phyloP scores from a whole-genome alignment of 2,797 vertebrate genomes.

The Argentina silus region DNA sequence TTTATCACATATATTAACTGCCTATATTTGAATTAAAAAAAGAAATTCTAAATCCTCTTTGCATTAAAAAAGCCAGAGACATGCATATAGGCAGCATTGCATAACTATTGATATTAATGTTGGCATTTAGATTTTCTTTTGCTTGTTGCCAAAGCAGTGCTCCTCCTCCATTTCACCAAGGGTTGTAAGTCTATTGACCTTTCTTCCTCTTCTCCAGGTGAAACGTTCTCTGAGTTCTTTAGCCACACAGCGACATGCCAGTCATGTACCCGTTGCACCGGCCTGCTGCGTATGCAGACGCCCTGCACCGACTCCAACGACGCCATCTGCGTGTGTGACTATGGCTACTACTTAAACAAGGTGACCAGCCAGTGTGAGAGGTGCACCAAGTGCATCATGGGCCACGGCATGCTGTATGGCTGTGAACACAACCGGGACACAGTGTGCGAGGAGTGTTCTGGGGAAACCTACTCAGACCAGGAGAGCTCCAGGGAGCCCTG shows the following conservation, averaged over 20 bases:
- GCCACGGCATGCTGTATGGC: constrained; percentile 82
- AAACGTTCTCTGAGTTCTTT: constrained; percentile 88
- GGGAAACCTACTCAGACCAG: constrained; percentile 89
- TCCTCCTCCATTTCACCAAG: too few relatives aligned
- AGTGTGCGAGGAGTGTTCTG: constrained; percentile 83
- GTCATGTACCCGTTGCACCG: constrained; percentile 84
- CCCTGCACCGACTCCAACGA: constrained; percentile 94
- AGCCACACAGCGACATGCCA: constrained; percentile 89
- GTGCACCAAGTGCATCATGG: constrained; percentile 85
- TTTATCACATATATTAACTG: too few relatives aligned
- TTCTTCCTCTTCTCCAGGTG: constrained; percentile 65
- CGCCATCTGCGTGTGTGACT: constrained; percentile 88
- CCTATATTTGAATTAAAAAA: too few relatives aligned
- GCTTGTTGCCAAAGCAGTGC: too few relatives aligned
- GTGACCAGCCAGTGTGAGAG: constrained; percentile 68
- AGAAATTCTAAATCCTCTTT: too few relatives aligned
- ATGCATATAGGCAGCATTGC: too few relatives aligned
- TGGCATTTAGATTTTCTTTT: too few relatives aligned
- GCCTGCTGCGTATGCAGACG: constrained; percentile 85
- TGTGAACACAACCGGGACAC: constrained; percentile 85
- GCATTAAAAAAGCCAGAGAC: too few relatives aligned
- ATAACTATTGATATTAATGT: too few relatives aligned
- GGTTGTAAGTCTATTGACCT: too few relatives aligned
- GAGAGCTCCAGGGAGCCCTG: constrained; percentile 93
- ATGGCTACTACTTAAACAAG: constrained; percentile 80